Evolutionary conservation across 2,797 vertebrate species (phyloP).

Genomic region (Gobionotothen gibberifrons): DNA sequence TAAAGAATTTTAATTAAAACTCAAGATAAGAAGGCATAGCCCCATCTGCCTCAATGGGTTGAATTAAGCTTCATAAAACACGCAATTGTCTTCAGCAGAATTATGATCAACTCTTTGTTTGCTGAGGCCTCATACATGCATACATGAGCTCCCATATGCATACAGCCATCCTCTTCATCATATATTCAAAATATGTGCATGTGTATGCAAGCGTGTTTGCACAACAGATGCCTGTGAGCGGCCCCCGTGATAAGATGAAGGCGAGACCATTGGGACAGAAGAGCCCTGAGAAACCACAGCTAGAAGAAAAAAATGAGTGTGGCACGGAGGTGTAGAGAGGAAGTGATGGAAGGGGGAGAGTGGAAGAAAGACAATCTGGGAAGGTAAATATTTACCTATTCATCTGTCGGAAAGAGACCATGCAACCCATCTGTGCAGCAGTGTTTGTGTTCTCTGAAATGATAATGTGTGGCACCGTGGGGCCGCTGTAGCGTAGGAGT

Average conservation of each 20-base stretch:
- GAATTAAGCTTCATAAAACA: constrained; percentile 66
- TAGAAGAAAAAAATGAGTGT: constrained; percentile 30
- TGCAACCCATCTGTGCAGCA: constrained; percentile 74
- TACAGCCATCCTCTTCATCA: constrained; percentile 46
- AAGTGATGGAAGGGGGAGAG: constrained; percentile 58
- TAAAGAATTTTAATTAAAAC: constrained; percentile 66
- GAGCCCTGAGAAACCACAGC: constrained; percentile 46
- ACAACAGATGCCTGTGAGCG: constrained; percentile 71
- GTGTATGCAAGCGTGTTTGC: constrained; percentile 61
- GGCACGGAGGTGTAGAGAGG: constrained; percentile 44
- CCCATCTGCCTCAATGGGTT: constrained; percentile 56
- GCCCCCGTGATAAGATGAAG: constrained; percentile 65
- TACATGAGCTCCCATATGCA: constrained; percentile 26
- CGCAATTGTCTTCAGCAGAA: constrained; percentile 62
- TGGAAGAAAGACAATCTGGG: constrained; percentile 75
- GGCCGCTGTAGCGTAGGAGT: constrained; percentile 63
- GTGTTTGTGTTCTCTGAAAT: constrained; percentile 67
- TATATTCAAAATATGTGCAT: constrained; percentile 64
- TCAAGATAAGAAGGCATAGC: constrained; percentile 53
- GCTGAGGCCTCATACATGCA: constrained; percentile 41
- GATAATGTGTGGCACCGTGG: constrained; percentile 66
- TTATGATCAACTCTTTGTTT: constrained; percentile 72
- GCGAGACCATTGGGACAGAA: constrained; percentile 50
- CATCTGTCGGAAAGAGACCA: constrained; percentile 66
- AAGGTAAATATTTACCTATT: constrained; percentile 82